Percentiles rank a stretch among this genome's conserved stretches.
These are phyloP conservation scores for Centrocercus urophasianus DNA, from an alignment of 2,113 vertebrate species.

Conservation along the genomic window DNA sequence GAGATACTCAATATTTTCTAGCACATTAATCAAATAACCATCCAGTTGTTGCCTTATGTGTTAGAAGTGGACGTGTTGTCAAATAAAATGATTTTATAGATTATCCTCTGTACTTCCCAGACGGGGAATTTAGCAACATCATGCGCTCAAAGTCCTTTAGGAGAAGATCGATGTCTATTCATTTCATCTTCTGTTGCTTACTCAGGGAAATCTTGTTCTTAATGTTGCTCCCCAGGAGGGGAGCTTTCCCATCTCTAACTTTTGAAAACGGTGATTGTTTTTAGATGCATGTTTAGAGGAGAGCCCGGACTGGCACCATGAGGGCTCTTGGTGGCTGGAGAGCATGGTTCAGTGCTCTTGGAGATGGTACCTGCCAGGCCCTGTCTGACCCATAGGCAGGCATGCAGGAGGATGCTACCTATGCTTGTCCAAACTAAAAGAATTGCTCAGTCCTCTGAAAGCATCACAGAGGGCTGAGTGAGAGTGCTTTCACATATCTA, in stretches of 20 bases:
- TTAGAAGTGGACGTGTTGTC: slow-evolving; percentile 57
- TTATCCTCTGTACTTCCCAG: slow-evolving; percentile 58
- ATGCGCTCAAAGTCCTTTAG: slow-evolving; percentile 42
- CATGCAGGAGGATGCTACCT: neutral
- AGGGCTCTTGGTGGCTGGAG: neutral
- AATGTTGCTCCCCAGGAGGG: neutral
- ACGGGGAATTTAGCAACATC: slow-evolving; percentile 60
- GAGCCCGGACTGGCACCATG: neutral
- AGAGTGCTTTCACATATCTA: neutral
- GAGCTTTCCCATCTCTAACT: neutral
- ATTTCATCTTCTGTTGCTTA: slow-evolving; percentile 61
- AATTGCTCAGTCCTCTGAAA: neutral
- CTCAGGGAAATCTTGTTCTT: slow-evolving; percentile 45
- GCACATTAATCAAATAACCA: slow-evolving; percentile 69
- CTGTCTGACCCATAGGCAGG: too few relatives aligned
- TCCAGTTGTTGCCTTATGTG: slow-evolving; percentile 57
- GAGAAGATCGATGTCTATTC: slow-evolving; percentile 58
- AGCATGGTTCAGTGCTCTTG: neutral
- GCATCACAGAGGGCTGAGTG: neutral
- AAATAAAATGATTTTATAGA: slow-evolving; percentile 74
- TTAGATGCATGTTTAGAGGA: neutral
- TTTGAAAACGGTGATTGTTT: slow-evolving; percentile 1
- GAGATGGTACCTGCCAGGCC: neutral
- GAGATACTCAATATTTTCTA: slow-evolving; percentile 53
- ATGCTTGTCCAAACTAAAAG: neutral